Conservation (phyloP, 2,797 vertebrate genomes). For the Nyctibius grandis region DNA sequence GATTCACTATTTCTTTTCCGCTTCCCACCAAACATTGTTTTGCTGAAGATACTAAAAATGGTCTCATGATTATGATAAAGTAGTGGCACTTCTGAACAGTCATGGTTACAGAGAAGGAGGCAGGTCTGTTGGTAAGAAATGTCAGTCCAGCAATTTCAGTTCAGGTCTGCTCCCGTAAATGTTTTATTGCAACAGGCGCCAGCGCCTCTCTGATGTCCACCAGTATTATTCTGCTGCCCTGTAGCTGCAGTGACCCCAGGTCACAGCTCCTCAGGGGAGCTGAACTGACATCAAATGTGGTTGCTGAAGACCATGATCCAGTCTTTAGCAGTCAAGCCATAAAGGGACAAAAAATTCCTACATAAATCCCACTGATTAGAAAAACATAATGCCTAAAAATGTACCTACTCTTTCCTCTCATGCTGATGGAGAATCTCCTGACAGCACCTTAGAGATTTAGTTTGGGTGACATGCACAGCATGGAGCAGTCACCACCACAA, state of each 20-base stretch:
- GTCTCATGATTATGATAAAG: slow-evolving; percentile 22
- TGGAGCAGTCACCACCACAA: not conserved
- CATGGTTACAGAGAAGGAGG: not conserved
- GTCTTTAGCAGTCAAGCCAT: not conserved
- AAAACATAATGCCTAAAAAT: not conserved
- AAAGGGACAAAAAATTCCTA: not conserved
- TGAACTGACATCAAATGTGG: not conserved
- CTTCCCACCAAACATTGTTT: not conserved
- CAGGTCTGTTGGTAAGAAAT: not conserved
- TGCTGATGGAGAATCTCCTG: not conserved
- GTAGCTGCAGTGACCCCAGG: not conserved
- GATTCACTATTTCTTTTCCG: slow-evolving; percentile 17
- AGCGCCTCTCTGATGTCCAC: not conserved
- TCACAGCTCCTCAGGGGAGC: not conserved
- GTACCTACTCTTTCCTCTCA: not conserved
- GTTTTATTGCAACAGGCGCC: not conserved
- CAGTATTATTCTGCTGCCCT: not conserved
- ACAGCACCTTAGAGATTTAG: not conserved
- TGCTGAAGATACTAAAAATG: slow-evolving; percentile 26
- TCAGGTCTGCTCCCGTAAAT: not conserved
- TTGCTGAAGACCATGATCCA: not conserved
- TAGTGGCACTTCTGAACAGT: slow-evolving; percentile 34
- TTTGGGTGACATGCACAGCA: not conserved
- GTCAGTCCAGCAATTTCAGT: not conserved
- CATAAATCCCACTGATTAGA: not conserved